Base-by-base conservation (phyloP, 2,113 vertebrate species). In the Neogobius melanostomus region DNA sequence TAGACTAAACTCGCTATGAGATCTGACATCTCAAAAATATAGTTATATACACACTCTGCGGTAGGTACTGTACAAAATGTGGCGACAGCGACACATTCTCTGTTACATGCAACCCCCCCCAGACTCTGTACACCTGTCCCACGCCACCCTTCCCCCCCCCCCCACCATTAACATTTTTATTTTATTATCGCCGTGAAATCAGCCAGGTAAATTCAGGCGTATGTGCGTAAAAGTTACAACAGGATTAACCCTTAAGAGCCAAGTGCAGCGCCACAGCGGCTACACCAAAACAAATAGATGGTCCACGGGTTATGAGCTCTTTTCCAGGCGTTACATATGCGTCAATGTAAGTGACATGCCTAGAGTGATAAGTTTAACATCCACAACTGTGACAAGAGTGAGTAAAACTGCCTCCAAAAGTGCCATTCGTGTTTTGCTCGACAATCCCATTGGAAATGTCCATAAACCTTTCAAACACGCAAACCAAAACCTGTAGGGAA, bases 31-130 rank as follows among this genome's bases (percentile, higher is more conserved):
- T 91, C 85, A 90, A 93, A 92, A 92, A 92, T 91, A 91, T 81
- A 91, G 85, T 86, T 88, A 90, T 92, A 75, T 91, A 91, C 87
- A 92, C 91, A 90, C 88, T 89, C 89, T 92, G 88, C 89, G 90
- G 88, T 88, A 87, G 76, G 79, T 89, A 93, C 92, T 90, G 83
- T 93, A 95, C 93, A 98, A 95, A 96, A 95, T 95, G 93, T 85
- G 87, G 88, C 92, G 90, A 91, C 87, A 93, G 93, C 92, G 94
- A 80, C 11, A 3, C 73, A 71, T 84, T 87, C 79, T 80, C 86
- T 87, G 88, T 87, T 82, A 88, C 88, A 92, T 89, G 89, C 88
- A 92, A 86, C 75, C 84, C 83, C 85, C 84, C 75, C 89, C 82
- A 68, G 69, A 82, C 74, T 69, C 81, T 81, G 84, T 50, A 76